A percentile compares a stretch with the other conserved stretches of the same genome.
phyloP scores from a whole-genome alignment of 37 sponge, comb jelly and placozoan genomes.

The Agelas oroides region DNA sequence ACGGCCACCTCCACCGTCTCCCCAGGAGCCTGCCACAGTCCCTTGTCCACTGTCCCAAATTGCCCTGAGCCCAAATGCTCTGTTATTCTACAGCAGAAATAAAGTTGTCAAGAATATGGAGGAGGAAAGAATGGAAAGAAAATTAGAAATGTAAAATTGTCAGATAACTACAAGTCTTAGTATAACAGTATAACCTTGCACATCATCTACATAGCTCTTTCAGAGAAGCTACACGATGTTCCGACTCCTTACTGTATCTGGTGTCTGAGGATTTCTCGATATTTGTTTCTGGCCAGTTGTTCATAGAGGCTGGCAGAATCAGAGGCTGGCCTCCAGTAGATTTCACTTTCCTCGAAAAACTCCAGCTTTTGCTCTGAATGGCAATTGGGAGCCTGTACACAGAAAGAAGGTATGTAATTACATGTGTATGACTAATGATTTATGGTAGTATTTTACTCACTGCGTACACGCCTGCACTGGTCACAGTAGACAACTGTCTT shows the following conservation, averaged over 20 bases:
- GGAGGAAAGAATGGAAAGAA: no score
- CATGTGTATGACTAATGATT: no score
- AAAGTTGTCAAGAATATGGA: no score
- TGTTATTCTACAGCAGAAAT: constrained; percentile 7
- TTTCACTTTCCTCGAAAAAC: constrained; percentile 45
- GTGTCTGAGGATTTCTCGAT: constrained; percentile 51
- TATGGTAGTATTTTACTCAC: not conserved
- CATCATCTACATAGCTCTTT: no score
- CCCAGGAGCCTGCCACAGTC: constrained; percentile 32
- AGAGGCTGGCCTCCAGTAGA: constrained; percentile 62
- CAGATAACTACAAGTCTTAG: no score
- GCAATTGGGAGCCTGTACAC: no score
- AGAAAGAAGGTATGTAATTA: no score
- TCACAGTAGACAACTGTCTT: not conserved
- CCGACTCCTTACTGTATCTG: constrained; percentile 49
- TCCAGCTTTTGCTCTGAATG: not conserved
- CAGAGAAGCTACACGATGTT: no score
- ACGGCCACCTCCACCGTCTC: constrained; percentile 23
- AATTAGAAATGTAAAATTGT: no score
- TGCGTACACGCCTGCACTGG: not conserved
- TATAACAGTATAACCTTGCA: no score
- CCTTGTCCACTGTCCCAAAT: constrained; percentile 39
- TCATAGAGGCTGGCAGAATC: constrained; percentile 57
- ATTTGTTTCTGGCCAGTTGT: constrained; percentile 58
- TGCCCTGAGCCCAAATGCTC: constrained; percentile 35